Conservation (phyloP, 2,797 vertebrate genomes). For the Chaetophractus vellerosus region DNA sequence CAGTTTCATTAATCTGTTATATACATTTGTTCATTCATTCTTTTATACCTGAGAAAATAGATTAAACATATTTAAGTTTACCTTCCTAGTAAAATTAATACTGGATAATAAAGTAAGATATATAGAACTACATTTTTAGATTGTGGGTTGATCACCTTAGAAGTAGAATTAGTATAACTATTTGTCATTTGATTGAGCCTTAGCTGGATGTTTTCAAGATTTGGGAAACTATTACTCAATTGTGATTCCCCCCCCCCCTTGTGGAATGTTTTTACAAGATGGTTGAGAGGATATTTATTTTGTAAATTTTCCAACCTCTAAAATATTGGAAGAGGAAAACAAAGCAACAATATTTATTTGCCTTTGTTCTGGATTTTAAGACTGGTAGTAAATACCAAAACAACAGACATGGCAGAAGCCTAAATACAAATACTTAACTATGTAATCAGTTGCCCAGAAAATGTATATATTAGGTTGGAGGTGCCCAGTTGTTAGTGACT, state of each 20-base stretch:
- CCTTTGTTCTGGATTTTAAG: constrained; percentile 60
- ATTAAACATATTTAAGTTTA: background rate
- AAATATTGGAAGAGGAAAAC: constrained; percentile 70
- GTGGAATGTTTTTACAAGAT: constrained; percentile 58
- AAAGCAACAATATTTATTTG: constrained; percentile 70
- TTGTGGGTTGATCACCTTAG: constrained; percentile 12
- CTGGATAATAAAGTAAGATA: constrained; percentile 27
- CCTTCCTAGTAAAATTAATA: constrained; percentile 2
- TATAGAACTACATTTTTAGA: background rate
- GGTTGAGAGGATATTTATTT: constrained; percentile 68
- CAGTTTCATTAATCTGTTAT: too few species aligned
- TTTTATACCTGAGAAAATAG: constrained; percentile 21
- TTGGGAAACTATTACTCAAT: constrained; percentile 42
- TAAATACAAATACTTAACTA: constrained; percentile 51
- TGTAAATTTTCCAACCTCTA: constrained; percentile 70
- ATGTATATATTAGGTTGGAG: background rate
- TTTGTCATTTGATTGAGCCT: background rate
- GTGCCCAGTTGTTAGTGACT: background rate
- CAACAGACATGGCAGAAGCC: constrained; percentile 42
- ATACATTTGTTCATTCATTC: background rate
- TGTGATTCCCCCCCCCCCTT: constrained; percentile 48
- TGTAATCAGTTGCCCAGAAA: background rate
- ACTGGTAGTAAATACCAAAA: constrained; percentile 70
- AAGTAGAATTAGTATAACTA: background rate
- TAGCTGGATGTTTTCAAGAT: constrained; percentile 49